Evolutionary conservation across 1,140 invertebrate species (phyloP).

Genomic region (Anagrus nilaparvatae): DNA sequence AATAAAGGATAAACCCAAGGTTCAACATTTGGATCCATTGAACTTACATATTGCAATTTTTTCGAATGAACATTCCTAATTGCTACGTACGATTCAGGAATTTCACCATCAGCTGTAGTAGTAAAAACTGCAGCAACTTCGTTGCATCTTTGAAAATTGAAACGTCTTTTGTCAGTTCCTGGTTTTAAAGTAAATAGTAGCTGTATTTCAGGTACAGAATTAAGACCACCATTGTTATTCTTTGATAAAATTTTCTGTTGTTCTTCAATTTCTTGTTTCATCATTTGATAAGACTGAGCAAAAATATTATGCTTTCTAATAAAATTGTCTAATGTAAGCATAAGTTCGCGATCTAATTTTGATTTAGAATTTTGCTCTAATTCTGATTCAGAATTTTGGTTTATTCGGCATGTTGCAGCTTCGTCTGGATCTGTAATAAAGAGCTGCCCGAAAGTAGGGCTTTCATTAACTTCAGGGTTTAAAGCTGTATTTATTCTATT

Average conservation of each 20-base stretch:
- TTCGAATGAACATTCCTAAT: conserved; percentile 5
- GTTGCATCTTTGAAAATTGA: conserved; percentile 17
- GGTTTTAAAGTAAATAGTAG: conserved; percentile 11
- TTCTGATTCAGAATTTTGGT: too few relatives aligned
- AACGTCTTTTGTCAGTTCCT: conserved; percentile 13
- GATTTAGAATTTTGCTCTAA: background rate
- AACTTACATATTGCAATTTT: background rate
- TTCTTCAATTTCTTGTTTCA: conserved; percentile 11
- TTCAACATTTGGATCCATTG: conserved; percentile 6
- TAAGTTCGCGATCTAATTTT: conserved; percentile 3
- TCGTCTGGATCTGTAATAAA: conserved; percentile 13
- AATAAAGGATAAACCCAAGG: conserved; percentile 13
- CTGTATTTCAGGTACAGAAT: conserved; percentile 5
- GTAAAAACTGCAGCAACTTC: conserved; percentile 18
- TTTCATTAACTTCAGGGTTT: background rate
- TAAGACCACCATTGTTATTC: too few relatives aligned
- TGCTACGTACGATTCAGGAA: conserved; percentile 16
- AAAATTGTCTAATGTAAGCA: conserved; percentile 3
- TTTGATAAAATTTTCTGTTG: background rate
- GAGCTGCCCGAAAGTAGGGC: conserved; percentile 8
- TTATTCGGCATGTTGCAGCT: conserved; percentile 1
- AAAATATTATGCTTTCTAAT: conserved; percentile 11
- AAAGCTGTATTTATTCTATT: conserved; percentile 4
- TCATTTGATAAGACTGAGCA: conserved; percentile 8
- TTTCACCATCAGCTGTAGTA: conserved; percentile 17